Evolutionary conservation across 2,888 invertebrate genomes (phyloP).

Genomic region (Dusona sp.): DNA sequence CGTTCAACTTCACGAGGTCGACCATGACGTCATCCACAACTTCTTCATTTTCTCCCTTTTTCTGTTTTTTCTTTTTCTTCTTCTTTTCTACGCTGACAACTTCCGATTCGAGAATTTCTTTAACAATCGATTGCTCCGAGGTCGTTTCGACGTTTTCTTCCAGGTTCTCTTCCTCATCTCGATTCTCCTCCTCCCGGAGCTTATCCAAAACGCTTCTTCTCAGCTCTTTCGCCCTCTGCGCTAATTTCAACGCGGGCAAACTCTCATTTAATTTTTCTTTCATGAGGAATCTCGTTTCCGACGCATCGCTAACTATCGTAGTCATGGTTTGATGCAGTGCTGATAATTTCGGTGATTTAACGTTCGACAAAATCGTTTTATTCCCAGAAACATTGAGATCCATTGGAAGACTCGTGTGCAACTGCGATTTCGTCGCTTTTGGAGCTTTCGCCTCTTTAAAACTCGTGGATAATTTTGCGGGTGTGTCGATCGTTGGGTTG

Average conservation of each 20-base stretch:
- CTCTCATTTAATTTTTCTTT: slow-evolving; percentile 79
- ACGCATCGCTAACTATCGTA: slow-evolving; percentile 63
- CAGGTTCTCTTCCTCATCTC: background rate
- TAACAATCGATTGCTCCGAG: background rate
- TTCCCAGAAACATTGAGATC: slow-evolving; percentile 9
- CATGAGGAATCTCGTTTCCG: slow-evolving; percentile 75
- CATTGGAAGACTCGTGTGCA: slow-evolving; percentile 37
- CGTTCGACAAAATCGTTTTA: slow-evolving; percentile 32
- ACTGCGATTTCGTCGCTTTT: background rate
- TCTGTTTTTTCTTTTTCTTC: slow-evolving; percentile 51
- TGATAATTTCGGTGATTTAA: slow-evolving; percentile 49
- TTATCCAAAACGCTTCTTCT: slow-evolving; percentile 47
- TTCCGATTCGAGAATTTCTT: slow-evolving; percentile 12
- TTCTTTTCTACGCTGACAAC: background rate
- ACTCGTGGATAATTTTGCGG: slow-evolving; percentile 35
- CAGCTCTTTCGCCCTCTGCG: slow-evolving; percentile 47
- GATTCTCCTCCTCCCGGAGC: background rate
- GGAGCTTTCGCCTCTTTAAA: slow-evolving; percentile 33
- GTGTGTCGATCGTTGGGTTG: slow-evolving; percentile 5
- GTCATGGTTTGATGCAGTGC: slow-evolving; percentile 59
- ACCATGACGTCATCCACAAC: background rate
- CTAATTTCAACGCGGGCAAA: slow-evolving; percentile 72
- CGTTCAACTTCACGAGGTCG: background rate
- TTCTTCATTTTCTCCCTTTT: background rate
- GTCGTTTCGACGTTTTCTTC: background rate